Conservation (phyloP, 2,113 vertebrate genomes). For the Oncorhynchus masou region DNA sequence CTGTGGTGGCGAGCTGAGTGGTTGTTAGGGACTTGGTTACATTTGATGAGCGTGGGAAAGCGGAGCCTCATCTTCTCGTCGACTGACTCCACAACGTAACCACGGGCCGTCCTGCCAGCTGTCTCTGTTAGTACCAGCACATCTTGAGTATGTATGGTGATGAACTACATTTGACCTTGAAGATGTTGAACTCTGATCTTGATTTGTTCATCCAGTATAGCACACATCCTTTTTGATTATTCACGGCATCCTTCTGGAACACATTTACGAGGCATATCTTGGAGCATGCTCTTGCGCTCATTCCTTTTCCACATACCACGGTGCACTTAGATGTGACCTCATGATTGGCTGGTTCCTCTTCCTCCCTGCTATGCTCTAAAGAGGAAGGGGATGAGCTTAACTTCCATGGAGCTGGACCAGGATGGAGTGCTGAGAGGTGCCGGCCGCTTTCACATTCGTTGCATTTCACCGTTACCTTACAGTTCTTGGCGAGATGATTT, state of each 20-base stretch:
- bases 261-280: too few relatives aligned
- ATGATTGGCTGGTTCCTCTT: too few relatives aligned
- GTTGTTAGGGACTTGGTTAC: conserved; percentile 9
- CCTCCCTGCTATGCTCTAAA: too few relatives aligned
- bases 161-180: neutral
- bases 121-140: neutral
- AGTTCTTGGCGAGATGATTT: too few relatives aligned
- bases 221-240: neutral
- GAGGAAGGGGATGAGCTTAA: too few relatives aligned
- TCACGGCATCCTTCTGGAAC: neutral
- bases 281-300: too few relatives aligned
- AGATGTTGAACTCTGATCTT: neutral
- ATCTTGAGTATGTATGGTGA: neutral
- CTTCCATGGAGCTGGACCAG: too few relatives aligned
- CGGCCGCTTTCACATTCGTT: too few relatives aligned
- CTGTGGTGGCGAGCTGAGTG: neutral
- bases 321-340: too few relatives aligned
- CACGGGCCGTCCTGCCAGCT: neutral
- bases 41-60: conserved; percentile 11
- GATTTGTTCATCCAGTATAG: neutral
- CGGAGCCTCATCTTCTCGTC: neutral
- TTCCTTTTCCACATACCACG: too few relatives aligned
- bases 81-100: neutral
- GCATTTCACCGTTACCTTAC: too few relatives aligned
- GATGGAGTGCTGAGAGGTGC: too few relatives aligned